phyloP scores from a whole-genome alignment of 1,140 invertebrate genomes.

The Bombus polaris region DNA sequence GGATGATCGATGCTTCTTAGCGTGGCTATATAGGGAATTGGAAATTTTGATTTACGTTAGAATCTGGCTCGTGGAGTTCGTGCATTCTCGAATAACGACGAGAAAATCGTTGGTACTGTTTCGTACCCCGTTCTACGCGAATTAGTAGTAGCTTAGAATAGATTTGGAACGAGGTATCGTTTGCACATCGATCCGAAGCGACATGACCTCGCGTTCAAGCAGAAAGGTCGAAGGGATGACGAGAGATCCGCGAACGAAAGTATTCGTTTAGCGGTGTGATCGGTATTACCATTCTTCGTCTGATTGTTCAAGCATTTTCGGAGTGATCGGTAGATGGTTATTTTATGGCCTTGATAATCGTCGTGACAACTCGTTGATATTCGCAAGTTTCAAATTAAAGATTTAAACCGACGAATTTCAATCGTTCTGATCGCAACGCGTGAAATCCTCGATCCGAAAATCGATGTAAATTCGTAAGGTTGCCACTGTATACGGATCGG shows the following conservation, averaged over 20 bases:
- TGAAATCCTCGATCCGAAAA: slow-evolving; percentile 21
- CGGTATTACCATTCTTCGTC: slow-evolving; percentile 45
- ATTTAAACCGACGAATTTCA: background rate
- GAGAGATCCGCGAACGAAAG: slow-evolving; percentile 36
- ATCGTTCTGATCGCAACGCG: background rate
- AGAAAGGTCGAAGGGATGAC: slow-evolving; percentile 32
- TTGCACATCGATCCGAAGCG: slow-evolving; percentile 6
- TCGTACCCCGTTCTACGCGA: background rate
- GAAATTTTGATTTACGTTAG: slow-evolving; percentile 4
- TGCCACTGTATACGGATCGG: background rate
- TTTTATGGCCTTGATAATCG: background rate
- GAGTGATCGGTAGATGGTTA: slow-evolving; percentile 53
- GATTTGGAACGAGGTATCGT: background rate
- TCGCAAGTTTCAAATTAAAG: background rate
- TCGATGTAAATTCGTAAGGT: background rate
- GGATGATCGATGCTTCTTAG: background rate
- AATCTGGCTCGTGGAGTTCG: background rate
- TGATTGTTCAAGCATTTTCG: slow-evolving; percentile 76
- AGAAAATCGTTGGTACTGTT: background rate
- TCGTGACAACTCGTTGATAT: background rate
- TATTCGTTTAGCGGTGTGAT: slow-evolving; percentile 14
- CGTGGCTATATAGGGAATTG: background rate
- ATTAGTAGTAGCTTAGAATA: slow-evolving; percentile 13
- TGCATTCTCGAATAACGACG: background rate
- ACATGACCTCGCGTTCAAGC: slow-evolving; percentile 4